Conservation (phyloP, 1,140 invertebrate species). For the Bombus balteatus region DNA sequence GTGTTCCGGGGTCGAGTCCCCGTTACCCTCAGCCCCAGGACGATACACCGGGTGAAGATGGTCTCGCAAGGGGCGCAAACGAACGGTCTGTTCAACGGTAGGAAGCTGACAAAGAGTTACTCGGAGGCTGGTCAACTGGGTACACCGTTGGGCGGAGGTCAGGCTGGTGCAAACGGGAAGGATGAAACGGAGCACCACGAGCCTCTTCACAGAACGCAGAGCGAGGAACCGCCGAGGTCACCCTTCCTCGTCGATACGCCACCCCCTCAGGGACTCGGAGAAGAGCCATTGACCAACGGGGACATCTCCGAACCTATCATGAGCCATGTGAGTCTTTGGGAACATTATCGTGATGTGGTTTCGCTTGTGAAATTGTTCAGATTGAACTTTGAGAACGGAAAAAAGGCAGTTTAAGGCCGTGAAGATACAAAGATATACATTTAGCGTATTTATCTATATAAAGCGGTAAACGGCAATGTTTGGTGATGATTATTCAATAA, state of each 20-base stretch:
- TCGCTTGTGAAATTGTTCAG: too few relatives aligned
- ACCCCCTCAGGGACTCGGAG: constrained; percentile 14
- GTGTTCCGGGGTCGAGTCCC: constrained; percentile 86
- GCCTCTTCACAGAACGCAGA: constrained; percentile 90
- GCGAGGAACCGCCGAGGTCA: constrained; percentile 90
- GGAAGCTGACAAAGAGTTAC: constrained; percentile 92
- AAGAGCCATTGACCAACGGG: constrained; percentile 68
- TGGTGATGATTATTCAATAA: rapidly evolving
- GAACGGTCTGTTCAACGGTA: constrained; percentile 88
- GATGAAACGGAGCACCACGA: constrained; percentile 85
- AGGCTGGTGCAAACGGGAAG: constrained; percentile 51
- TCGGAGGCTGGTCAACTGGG: constrained; percentile 89
- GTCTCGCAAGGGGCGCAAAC: constrained; percentile 95
- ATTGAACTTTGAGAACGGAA: too few relatives aligned
- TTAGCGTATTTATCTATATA: too few relatives aligned
- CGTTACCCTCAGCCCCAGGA: constrained; percentile 90
- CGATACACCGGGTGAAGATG: constrained; percentile 88
- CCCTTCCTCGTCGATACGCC: constrained; percentile 84
- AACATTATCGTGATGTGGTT: neutral
- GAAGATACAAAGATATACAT: too few relatives aligned
- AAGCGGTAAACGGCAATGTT: too few relatives aligned
- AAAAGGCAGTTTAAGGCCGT: too few relatives aligned
- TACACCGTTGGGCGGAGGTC: constrained; percentile 73
- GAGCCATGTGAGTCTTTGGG: constrained; percentile 25
- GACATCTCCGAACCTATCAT: constrained; percentile 51